Percentiles rank a stretch among this genome's conserved stretches.
phyloP scores from a whole-genome alignment of 2,113 vertebrate genomes.

The Miniopterus natalensis region DNA sequence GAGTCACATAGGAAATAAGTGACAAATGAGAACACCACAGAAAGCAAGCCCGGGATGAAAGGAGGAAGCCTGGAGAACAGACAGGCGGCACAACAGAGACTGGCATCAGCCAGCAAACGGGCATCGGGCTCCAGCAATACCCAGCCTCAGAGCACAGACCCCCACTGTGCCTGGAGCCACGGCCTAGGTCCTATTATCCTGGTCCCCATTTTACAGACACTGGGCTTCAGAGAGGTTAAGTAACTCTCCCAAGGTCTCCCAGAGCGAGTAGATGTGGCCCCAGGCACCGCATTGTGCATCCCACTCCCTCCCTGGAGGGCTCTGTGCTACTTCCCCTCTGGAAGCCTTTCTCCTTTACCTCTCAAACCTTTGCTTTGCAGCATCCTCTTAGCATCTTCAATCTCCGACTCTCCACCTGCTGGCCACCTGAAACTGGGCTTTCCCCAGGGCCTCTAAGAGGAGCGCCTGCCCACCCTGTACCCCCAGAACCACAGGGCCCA shows the following conservation, averaged over 20 bases:
- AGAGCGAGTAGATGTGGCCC: background rate
- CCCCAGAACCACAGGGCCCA: too few relatives aligned
- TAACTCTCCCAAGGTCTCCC: background rate
- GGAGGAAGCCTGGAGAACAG: background rate
- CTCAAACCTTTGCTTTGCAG: background rate
- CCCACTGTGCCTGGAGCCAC: rapidly evolving
- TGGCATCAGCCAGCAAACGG: background rate
- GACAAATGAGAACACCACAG: background rate
- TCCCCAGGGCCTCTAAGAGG: too few relatives aligned
- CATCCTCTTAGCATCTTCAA: background rate
- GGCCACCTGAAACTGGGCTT: background rate
- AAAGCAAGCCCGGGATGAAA: background rate
- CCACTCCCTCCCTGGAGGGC: too few relatives aligned
- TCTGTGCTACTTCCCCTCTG: background rate
- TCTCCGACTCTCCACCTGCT: background rate
- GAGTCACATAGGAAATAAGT: background rate
- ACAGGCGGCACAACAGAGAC: rapidly evolving
- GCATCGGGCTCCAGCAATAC: background rate
- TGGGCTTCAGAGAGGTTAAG: background rate
- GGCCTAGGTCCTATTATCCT: too few relatives aligned
- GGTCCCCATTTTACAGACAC: background rate
- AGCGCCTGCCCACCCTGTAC: too few relatives aligned
- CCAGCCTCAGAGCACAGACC: too few relatives aligned
- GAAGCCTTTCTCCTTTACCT: background rate
- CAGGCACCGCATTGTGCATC: rapidly evolving